Percentiles rank a stretch among this genome's conserved stretches.
Evolutionary conservation across 1,140 invertebrate genomes (phyloP).

Genomic region (Acromyrmex charruanus): DNA sequence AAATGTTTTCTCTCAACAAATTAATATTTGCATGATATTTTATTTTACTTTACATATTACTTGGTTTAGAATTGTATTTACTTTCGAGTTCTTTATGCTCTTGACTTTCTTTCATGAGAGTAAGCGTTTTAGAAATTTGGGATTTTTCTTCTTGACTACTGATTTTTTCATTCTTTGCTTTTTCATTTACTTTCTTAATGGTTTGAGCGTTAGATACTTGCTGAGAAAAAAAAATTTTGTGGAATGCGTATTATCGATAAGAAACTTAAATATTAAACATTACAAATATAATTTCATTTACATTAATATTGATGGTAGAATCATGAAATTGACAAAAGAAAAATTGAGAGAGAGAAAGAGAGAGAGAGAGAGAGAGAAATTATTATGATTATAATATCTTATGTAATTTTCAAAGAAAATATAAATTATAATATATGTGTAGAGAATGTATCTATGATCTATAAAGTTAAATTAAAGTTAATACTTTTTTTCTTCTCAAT

Average conservation of each 20-base stretch:
- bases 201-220: neutral
- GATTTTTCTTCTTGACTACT: neutral
- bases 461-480: slow-evolving; percentile 3
- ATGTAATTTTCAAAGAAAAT: slow-evolving; percentile 12
- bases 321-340: neutral
- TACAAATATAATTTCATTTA: neutral
- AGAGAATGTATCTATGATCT: neutral
- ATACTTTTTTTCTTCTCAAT: slow-evolving; percentile 23
- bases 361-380: neutral
- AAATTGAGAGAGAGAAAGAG: neutral
- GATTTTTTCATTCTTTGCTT: neutral
- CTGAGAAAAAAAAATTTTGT: neutral
- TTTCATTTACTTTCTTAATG: slow-evolving; percentile 4
- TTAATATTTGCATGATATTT: neutral
- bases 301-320: slow-evolving; percentile 20
- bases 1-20: neutral
- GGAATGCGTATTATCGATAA: slow-evolving; percentile 1
- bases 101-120: slow-evolving; percentile 7
- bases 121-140: neutral
- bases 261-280: neutral
- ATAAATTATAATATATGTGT: neutral
- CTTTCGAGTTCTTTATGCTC: slow-evolving; percentile 26
- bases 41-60: slow-evolving; percentile 30
- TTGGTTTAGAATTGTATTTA: slow-evolving; percentile 31
- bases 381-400: neutral